Percentiles rank a stretch among this genome's conserved stretches.
phyloP scores from a whole-genome alignment of 2,797 vertebrate species.

The Falco cherrug region DNA sequence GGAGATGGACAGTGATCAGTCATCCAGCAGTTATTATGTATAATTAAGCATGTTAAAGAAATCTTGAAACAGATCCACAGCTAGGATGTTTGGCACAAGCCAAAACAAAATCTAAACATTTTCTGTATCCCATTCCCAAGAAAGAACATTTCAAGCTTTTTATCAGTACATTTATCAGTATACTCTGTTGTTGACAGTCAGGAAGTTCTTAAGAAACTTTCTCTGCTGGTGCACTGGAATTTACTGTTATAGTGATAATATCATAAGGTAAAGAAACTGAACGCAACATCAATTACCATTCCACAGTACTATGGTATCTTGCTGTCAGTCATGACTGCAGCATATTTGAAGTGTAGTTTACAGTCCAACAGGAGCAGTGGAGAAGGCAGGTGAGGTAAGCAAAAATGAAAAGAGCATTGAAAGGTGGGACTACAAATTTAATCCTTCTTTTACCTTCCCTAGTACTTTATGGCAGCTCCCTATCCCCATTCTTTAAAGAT shows the following conservation, averaged over 20 bases:
- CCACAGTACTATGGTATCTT: background rate
- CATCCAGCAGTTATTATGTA: background rate
- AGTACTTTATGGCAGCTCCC: background rate
- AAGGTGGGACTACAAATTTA: background rate
- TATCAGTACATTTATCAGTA: background rate
- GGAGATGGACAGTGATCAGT: background rate
- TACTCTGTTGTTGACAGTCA: background rate
- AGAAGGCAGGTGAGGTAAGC: background rate
- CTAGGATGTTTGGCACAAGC: background rate
- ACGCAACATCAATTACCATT: slow-evolving; percentile 17
- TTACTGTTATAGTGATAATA: slow-evolving; percentile 1
- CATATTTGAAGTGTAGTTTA: background rate
- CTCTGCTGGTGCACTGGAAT: background rate
- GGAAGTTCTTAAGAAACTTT: background rate
- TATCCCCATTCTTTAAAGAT: background rate
- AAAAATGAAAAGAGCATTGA: background rate
- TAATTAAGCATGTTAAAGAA: background rate
- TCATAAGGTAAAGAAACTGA: background rate
- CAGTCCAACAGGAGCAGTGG: background rate
- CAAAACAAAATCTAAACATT: background rate
- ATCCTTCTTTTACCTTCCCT: background rate
- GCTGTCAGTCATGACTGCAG: background rate
- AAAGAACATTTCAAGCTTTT: background rate
- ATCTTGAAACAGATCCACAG: background rate
- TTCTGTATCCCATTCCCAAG: background rate